Evolutionary conservation across 2,888 invertebrate genomes (phyloP).

Genomic region (Drosophila neonasuta): DNA sequence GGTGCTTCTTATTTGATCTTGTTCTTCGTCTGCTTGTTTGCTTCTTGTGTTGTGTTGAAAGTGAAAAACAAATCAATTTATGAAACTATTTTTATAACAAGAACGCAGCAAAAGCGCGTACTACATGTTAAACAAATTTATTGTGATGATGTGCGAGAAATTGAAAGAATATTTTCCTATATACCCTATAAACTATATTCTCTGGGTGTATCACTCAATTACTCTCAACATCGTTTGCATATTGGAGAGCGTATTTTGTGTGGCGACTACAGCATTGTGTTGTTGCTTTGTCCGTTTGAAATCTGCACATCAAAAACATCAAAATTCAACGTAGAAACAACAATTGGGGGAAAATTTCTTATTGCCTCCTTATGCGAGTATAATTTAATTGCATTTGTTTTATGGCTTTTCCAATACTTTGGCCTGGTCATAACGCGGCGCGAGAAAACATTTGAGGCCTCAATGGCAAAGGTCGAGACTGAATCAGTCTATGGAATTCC

Average conservation of each 20-base stretch:
- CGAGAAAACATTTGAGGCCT: neutral
- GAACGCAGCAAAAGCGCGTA: conserved; percentile 28
- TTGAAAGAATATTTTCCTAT: conserved; percentile 43
- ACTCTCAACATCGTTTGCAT: neutral
- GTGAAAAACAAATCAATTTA: conserved; percentile 63
- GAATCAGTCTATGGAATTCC: neutral
- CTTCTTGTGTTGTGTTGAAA: conserved; percentile 37
- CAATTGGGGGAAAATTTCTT: conserved; percentile 27
- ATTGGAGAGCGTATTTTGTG: neutral
- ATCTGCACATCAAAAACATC: conserved; percentile 45
- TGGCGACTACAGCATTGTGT: neutral
- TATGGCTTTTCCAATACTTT: conserved; percentile 27
- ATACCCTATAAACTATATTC: conserved; percentile 5
- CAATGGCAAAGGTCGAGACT: conserved; percentile 9
- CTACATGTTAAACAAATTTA: conserved; percentile 64
- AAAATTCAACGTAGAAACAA: conserved; percentile 21
- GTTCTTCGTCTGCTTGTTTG: conserved; percentile 8
- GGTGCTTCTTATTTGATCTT: conserved; percentile 1
- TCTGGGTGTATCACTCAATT: neutral
- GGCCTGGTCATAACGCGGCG: conserved; percentile 14
- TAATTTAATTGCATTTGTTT: conserved; percentile 33
- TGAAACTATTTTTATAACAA: conserved; percentile 70
- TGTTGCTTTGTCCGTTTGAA: neutral
- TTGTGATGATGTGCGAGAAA: conserved; percentile 68
- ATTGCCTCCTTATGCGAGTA: conserved; percentile 26